These are phyloP conservation scores for Halocaridina rubra DNA, from an alignment of 2,888 invertebrate genomes.

Conservation along the genomic window DNA sequence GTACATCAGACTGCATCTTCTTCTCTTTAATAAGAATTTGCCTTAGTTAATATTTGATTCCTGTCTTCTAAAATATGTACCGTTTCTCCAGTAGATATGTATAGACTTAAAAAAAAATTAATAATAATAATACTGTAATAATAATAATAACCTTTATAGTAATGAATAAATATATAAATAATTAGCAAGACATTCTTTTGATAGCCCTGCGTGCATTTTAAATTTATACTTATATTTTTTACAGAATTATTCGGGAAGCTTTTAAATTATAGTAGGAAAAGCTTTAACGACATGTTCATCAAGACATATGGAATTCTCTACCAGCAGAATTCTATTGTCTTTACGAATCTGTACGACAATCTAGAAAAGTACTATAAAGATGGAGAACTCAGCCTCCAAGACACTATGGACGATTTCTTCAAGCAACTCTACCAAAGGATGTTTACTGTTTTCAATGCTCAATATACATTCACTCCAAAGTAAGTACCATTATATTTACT, in stretches of 20 bases:
- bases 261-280: conserved; percentile 82
- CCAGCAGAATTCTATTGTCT: conserved; percentile 92
- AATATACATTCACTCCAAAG: conserved; percentile 88
- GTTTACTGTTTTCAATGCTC: conserved; percentile 94
- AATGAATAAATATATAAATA: too few relatives aligned
- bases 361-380: conserved; percentile 89
- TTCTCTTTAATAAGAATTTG: too few relatives aligned
- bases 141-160: too few relatives aligned
- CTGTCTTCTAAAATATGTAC: too few relatives aligned
- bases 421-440: conserved; percentile 92
- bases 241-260: conserved; percentile 91
- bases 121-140: too few relatives aligned
- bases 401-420: conserved; percentile 93
- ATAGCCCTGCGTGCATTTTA: too few relatives aligned
- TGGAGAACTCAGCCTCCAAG: conserved; percentile 85
- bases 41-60: too few relatives aligned
- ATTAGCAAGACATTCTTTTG: too few relatives aligned
- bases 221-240: conserved; percentile 66
- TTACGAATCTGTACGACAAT: conserved; percentile 89
- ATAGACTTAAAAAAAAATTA: too few relatives aligned
- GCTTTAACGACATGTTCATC: conserved; percentile 95
- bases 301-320: conserved; percentile 95
- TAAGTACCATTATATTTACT: conserved; percentile 67
- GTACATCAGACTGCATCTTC: too few relatives aligned
- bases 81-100: too few relatives aligned